phyloP scores from a whole-genome alignment of 2,888 invertebrate species.

The Liodrosophila aerea region DNA sequence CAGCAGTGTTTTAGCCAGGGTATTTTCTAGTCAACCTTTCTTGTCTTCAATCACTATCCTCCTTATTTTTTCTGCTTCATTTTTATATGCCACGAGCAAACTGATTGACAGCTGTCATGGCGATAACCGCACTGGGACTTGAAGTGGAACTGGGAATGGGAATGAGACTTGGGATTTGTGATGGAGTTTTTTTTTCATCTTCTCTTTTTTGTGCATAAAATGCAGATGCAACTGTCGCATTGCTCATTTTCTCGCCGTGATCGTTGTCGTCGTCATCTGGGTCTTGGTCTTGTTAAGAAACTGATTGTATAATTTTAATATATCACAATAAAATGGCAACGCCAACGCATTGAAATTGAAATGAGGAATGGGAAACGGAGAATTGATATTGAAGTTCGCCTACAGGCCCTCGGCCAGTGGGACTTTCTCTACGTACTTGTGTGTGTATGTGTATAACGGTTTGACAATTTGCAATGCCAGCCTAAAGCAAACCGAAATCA shows the following conservation, averaged over 20 bases:
- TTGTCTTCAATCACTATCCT: not conserved
- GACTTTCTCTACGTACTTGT: slow-evolving; percentile 44
- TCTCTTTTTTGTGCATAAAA: slow-evolving; percentile 61
- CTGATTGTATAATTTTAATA: slow-evolving; percentile 69
- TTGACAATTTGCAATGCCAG: slow-evolving; percentile 70
- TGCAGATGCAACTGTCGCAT: slow-evolving; percentile 66
- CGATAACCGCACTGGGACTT: slow-evolving; percentile 74
- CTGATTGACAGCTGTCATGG: slow-evolving; percentile 76
- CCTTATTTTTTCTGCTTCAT: slow-evolving; percentile 13
- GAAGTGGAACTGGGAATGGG: slow-evolving; percentile 5
- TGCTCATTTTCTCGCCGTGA: slow-evolving; percentile 71
- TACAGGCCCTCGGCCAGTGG: slow-evolving; percentile 26
- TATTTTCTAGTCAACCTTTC: no score
- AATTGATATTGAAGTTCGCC: slow-evolving; percentile 26
- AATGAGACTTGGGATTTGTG: slow-evolving; percentile 21
- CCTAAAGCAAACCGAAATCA: not conserved
- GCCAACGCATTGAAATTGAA: slow-evolving; percentile 58
- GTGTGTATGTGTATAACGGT: slow-evolving; percentile 57
- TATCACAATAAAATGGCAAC: slow-evolving; percentile 72
- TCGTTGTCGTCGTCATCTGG: slow-evolving; percentile 12
- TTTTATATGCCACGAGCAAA: slow-evolving; percentile 15
- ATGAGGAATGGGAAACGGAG: slow-evolving; percentile 13
- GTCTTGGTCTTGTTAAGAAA: slow-evolving; percentile 48
- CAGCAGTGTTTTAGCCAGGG: no score
- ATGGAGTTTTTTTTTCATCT: slow-evolving; percentile 30